Evolutionary conservation across 2,888 invertebrate genomes (phyloP).

Genomic region (Eumerus sabulonum): DNA sequence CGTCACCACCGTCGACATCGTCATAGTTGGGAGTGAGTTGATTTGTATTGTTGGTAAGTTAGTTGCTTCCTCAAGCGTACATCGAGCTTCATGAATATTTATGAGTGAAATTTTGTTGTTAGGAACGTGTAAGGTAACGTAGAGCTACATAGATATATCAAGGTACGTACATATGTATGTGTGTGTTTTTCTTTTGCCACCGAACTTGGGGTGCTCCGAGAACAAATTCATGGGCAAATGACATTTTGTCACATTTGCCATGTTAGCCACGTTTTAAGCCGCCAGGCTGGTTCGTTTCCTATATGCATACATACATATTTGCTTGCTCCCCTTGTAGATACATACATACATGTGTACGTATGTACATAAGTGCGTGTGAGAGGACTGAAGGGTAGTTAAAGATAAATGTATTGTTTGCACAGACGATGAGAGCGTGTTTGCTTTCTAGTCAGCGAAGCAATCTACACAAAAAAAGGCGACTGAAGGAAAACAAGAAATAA

Average conservation of each 20-base stretch:
- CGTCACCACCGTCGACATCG: neutral
- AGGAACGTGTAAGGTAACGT: conserved; percentile 40
- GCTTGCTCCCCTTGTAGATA: neutral
- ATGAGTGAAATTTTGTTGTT: conserved; percentile 19
- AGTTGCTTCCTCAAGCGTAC: conserved; percentile 9
- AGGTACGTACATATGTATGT: conserved; percentile 23
- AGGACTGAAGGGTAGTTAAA: conserved; percentile 26
- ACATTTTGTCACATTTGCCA: conserved; percentile 45
- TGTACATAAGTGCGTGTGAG: conserved; percentile 3
- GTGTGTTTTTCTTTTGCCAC: neutral
- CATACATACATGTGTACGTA: neutral
- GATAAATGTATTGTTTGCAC: conserved; percentile 47
- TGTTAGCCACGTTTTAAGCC: conserved; percentile 8
- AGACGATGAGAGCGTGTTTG: conserved; percentile 11
- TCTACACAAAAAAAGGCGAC: neutral
- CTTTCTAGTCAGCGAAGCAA: conserved; percentile 35
- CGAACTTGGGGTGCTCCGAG: neutral
- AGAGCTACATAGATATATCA: too few species aligned
- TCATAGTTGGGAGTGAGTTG: conserved; percentile 3
- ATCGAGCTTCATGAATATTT: conserved; percentile 57
- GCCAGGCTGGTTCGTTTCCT: neutral
- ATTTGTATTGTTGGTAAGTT: conserved; percentile 44
- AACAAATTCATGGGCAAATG: conserved; percentile 41
- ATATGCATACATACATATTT: neutral
- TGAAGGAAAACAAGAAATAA: neutral